Evolutionary conservation across 2,888 invertebrate species (phyloP).

Genomic region (Prosopocoilus inquinatus): DNA sequence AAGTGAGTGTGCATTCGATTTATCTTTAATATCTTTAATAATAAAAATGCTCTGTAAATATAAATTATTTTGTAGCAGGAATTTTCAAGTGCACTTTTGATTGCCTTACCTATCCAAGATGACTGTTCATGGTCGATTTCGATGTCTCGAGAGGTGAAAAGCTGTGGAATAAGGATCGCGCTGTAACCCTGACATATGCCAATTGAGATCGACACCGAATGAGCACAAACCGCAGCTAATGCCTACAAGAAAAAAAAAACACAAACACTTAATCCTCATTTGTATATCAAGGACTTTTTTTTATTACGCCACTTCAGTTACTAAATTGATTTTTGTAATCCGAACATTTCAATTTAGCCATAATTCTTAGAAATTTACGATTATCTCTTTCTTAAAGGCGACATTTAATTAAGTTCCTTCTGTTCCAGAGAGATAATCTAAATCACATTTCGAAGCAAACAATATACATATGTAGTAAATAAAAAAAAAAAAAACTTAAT

Average conservation of each 20-base stretch:
- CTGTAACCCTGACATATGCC: slow-evolving; percentile 76
- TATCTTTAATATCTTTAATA: too few relatives aligned
- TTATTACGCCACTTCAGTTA: too few relatives aligned
- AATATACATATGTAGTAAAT: neutral
- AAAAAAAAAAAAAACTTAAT: too few relatives aligned
- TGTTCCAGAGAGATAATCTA: neutral
- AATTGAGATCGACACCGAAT: slow-evolving; percentile 73
- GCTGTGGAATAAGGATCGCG: slow-evolving; percentile 70
- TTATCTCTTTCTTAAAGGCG: too few relatives aligned
- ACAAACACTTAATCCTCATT: too few relatives aligned
- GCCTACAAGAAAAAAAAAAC: slow-evolving; percentile 53
- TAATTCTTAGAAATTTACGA: too few relatives aligned
- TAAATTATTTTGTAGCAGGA: neutral
- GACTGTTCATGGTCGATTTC: slow-evolving; percentile 61
- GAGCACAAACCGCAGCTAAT: slow-evolving; percentile 68
- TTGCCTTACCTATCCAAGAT: slow-evolving; percentile 70
- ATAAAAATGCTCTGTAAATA: too few relatives aligned
- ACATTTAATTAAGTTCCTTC: neutral
- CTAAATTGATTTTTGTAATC: too few relatives aligned
- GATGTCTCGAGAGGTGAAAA: slow-evolving; percentile 53
- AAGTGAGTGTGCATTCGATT: too few relatives aligned
- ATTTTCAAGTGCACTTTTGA: neutral
- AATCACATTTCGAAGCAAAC: too few relatives aligned
- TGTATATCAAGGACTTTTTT: too few relatives aligned
- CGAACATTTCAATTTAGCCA: too few relatives aligned